phyloP scores from a whole-genome alignment of 2,797 vertebrate species.

The Carapus acus region DNA sequence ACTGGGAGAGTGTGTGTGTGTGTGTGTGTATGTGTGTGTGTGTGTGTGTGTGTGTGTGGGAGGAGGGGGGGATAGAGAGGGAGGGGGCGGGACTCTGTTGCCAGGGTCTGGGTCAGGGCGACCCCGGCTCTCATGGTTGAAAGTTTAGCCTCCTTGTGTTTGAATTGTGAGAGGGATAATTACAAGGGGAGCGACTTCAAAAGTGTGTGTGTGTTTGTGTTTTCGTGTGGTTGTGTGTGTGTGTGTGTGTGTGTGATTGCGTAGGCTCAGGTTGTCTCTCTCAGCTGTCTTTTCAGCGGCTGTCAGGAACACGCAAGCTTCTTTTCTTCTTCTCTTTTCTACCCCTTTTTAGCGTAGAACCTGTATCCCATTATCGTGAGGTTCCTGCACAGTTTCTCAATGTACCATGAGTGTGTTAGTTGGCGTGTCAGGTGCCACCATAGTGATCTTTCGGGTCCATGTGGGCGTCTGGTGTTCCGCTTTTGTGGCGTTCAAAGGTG shows the following conservation, averaged over 20 bases:
- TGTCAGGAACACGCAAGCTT: conserved; percentile 9
- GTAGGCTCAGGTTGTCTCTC: conserved; percentile 28
- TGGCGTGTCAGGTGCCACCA: too few relatives aligned
- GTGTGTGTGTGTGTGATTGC: conserved; percentile 7
- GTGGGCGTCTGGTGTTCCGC: too few relatives aligned
- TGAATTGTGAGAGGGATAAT: conserved; percentile 41
- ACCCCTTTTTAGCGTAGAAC: too few relatives aligned
- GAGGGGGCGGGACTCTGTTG: too few relatives aligned
- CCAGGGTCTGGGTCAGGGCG: too few relatives aligned
- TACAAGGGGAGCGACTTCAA: conserved; percentile 45
- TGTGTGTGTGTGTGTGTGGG: too few relatives aligned
- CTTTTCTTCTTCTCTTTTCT: conserved; percentile 19
- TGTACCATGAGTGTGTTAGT: background rate
- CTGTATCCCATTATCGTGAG: too few relatives aligned
- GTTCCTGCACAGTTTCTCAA: too few relatives aligned
- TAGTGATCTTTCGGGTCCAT: background rate
- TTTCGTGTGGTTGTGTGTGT: background rate
- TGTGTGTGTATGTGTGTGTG: too few relatives aligned
- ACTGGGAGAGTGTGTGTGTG: too few relatives aligned
- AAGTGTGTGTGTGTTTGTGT: conserved; percentile 16
- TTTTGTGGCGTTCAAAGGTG: too few relatives aligned
- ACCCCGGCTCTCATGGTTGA: conserved; percentile 15
- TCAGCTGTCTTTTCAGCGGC: conserved; percentile 21
- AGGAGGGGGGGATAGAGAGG: too few relatives aligned
- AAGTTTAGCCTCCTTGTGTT: conserved; percentile 26